phyloP scores from a whole-genome alignment of 2,113 vertebrate species.

The Pluvianellus socialis region DNA sequence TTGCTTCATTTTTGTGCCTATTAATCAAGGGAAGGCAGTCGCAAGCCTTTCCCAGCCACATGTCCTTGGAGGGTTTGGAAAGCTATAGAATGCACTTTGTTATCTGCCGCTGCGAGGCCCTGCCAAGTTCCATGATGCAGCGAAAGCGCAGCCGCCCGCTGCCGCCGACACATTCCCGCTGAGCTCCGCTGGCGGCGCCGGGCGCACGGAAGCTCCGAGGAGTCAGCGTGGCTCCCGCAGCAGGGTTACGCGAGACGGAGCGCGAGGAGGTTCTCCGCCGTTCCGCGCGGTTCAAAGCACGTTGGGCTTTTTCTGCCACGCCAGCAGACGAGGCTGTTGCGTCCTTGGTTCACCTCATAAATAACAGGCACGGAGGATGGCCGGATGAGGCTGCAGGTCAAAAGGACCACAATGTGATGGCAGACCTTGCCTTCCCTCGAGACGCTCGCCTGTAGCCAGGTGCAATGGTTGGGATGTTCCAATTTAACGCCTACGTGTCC shows the following conservation, averaged over 20 bases:
- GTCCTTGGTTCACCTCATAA: conserved; percentile 41
- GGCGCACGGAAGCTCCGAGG: conserved; percentile 44
- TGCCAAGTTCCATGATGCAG: conserved; percentile 56
- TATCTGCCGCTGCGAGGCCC: neutral
- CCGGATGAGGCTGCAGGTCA: neutral
- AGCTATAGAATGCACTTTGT: conserved; percentile 42
- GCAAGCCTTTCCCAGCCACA: conserved; percentile 26
- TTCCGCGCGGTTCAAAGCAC: neutral
- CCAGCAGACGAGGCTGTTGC: neutral
- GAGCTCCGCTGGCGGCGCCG: conserved; percentile 31
- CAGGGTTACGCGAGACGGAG: neutral
- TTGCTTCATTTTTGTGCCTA: conserved; percentile 31
- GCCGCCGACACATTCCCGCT: conserved; percentile 45
- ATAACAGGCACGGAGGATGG: neutral
- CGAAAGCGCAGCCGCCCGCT: conserved; percentile 33
- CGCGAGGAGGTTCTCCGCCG: neutral
- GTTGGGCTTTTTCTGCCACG: neutral
- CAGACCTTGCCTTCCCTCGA: neutral
- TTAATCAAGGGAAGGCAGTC: conserved; percentile 47
- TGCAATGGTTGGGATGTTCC: neutral
- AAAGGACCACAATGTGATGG: conserved; percentile 2
- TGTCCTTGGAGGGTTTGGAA: conserved; percentile 42
- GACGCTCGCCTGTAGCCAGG: neutral
- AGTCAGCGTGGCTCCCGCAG: conserved; percentile 23
- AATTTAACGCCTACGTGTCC: neutral